These are phyloP conservation scores for Drosophila punjabiensis DNA, from an alignment of 1,140 invertebrate genomes.

Conservation along the genomic window DNA sequence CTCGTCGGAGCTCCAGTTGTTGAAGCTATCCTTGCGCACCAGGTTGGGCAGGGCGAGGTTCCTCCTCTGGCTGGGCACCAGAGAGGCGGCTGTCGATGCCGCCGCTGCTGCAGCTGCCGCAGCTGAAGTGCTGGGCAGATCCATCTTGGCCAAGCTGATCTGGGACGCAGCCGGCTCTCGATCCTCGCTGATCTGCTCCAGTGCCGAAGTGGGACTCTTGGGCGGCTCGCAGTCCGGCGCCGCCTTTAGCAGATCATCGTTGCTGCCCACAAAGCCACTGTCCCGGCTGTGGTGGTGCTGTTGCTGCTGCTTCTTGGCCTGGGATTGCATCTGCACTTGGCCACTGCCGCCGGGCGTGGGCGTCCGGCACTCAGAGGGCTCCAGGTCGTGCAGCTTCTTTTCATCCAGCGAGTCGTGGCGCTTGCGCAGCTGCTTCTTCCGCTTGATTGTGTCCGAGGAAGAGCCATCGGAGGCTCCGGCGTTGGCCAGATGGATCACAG, in stretches of 20 bases:
- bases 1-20: conserved; percentile 97
- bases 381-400: conserved; percentile 86
- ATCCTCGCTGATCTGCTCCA: conserved; percentile 79
- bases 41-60: conserved; percentile 76
- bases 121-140: conserved; percentile 60
- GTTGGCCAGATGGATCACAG: conserved; percentile 87
- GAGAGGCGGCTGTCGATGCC: neutral
- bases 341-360: conserved; percentile 83
- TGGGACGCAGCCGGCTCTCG: conserved; percentile 69
- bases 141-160: conserved; percentile 70
- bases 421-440: conserved; percentile 91
- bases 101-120: neutral
- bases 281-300: conserved; percentile 91
- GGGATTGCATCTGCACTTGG: conserved; percentile 54
- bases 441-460: conserved; percentile 92
- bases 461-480: conserved; percentile 88
- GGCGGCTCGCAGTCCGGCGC: conserved; percentile 86
- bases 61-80: conserved; percentile 10
- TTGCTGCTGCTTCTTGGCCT: conserved; percentile 80
- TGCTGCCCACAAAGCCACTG: conserved; percentile 95
- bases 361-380: conserved; percentile 86
- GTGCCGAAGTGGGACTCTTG: conserved; percentile 68
- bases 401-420: conserved; percentile 86
- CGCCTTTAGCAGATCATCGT: conserved; percentile 92
- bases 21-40: conserved; percentile 94